Conservation (phyloP, 2,113 vertebrate genomes). For the Suricata suricatta region DNA sequence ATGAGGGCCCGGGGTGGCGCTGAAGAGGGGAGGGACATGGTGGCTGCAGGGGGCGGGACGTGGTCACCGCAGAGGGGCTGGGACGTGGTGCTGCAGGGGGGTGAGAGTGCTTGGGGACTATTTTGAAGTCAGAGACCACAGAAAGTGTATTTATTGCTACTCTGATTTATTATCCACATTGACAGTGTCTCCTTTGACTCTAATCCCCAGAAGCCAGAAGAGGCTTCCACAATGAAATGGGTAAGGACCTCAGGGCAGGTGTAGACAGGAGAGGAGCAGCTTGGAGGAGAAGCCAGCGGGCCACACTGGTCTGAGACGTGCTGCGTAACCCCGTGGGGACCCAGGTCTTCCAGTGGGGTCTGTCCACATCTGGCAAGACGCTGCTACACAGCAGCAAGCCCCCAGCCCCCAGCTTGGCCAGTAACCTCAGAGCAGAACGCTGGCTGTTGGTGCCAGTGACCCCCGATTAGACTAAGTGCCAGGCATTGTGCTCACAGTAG, state of each 20-base stretch:
- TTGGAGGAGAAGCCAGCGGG: not conserved
- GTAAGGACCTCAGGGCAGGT: not conserved
- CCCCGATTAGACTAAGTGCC: accelerated
- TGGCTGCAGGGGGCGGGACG: no score
- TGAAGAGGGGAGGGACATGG: accelerated
- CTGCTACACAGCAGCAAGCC: not conserved
- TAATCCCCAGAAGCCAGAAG: not conserved
- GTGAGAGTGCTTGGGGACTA: accelerated
- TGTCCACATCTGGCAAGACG: not conserved
- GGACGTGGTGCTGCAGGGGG: no score
- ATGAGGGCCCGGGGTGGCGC: accelerated
- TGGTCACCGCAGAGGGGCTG: accelerated
- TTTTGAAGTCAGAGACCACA: not conserved
- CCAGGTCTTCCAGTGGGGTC: not conserved
- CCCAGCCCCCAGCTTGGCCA: accelerated
- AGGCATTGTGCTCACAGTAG: not conserved
- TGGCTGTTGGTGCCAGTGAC: not conserved
- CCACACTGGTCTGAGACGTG: not conserved
- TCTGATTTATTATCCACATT: not conserved
- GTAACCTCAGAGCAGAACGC: not conserved
- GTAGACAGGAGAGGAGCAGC: not conserved
- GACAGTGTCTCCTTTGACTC: not conserved
- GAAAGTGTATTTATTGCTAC: not conserved
- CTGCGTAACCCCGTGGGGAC: no score
- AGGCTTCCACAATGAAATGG: not conserved